Percentiles rank a stretch among this genome's conserved stretches.
These are phyloP conservation scores for Elachura formosa DNA, from an alignment of 2,113 vertebrate genomes.

Conservation along the genomic window DNA sequence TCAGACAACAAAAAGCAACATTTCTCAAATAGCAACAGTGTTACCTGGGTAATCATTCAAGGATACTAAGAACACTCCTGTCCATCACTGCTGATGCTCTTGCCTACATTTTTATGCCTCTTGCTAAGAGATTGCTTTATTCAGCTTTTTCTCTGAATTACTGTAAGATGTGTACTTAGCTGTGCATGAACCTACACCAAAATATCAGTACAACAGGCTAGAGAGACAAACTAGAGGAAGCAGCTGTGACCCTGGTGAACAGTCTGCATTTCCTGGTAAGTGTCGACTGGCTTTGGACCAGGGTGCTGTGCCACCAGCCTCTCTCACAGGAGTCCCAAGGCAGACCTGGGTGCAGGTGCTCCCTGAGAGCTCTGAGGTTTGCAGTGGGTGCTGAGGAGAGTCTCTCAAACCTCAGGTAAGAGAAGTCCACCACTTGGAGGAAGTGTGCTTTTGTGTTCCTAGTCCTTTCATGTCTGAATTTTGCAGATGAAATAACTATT, in stretches of 20 bases:
- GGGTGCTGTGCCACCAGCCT: neutral
- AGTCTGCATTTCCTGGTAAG: neutral
- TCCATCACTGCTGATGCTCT: neutral
- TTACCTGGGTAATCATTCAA: neutral
- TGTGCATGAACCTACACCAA: neutral
- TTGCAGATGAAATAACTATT: neutral
- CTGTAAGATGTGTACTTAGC: neutral
- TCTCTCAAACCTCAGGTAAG: neutral
- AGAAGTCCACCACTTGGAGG: neutral
- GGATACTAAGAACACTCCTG: neutral
- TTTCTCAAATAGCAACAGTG: neutral
- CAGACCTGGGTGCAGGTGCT: neutral
- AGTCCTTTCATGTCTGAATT: neutral
- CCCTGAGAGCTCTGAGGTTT: neutral
- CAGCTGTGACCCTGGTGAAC: neutral
- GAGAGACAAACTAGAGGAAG: neutral
- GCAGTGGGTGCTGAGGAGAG: neutral
- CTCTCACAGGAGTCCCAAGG: rapidly evolving
- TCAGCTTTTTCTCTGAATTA: neutral
- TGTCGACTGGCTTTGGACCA: neutral
- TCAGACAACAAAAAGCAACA: neutral
- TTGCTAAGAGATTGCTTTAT: neutral
- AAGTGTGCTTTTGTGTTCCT: neutral
- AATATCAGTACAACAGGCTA: neutral
- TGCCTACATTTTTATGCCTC: neutral